These are phyloP conservation scores for Orius insidiosus DNA, from an alignment of 1,140 invertebrate genomes.

Conservation along the genomic window DNA sequence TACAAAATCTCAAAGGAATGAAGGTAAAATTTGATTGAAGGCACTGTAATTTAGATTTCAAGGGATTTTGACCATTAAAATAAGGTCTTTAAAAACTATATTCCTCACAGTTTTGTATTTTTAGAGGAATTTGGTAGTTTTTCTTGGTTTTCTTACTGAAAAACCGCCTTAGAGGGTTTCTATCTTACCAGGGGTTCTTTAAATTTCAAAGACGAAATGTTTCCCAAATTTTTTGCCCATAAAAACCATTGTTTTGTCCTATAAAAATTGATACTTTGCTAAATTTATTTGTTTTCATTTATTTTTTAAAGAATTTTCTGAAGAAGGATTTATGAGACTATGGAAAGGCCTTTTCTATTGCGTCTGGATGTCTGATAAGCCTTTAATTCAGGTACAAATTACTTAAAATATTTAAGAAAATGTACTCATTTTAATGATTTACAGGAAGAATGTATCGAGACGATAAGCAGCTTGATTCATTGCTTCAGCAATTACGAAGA, in stretches of 20 bases:
- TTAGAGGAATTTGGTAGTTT: no score
- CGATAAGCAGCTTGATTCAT: slow-evolving; percentile 55
- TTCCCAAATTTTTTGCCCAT: no score
- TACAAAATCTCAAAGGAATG: slow-evolving; percentile 32
- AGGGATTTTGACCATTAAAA: no score
- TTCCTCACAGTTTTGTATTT: no score
- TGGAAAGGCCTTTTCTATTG: slow-evolving; percentile 92
- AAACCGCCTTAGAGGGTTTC: no score
- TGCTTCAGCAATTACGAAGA: slow-evolving; percentile 40
- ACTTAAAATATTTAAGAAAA: background rate
- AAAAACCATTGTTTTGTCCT: no score
- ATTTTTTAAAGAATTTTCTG: slow-evolving; percentile 60
- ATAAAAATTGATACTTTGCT: slow-evolving; percentile 19
- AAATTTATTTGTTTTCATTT: no score
- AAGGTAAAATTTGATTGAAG: slow-evolving; percentile 24
- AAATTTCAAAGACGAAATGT: no score
- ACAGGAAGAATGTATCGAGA: slow-evolving; percentile 70
- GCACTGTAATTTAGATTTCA: no score
- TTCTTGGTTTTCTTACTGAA: no score
- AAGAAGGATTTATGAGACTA: slow-evolving; percentile 63
- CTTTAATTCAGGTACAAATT: slow-evolving; percentile 49
- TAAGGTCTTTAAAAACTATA: no score
- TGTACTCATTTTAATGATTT: slow-evolving; percentile 15
- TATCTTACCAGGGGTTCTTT: no score
- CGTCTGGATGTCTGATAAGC: slow-evolving; percentile 94